Conservation (phyloP, 2,888 invertebrate species). For the Lysandra bellargus region DNA sequence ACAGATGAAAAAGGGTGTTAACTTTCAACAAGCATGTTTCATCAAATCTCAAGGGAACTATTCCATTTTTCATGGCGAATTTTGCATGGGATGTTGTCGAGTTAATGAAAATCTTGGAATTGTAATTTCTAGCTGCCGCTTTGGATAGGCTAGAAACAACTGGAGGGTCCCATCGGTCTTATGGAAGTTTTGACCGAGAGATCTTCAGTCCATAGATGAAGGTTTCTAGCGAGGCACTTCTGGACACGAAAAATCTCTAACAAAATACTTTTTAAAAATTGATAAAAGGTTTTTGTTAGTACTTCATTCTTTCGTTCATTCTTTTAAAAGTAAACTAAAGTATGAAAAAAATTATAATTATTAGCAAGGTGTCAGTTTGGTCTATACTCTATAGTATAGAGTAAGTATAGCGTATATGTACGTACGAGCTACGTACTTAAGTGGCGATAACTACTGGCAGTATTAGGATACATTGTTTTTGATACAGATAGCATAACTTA, state of each 20-base stretch:
- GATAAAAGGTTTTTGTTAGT: background rate
- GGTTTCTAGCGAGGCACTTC: background rate
- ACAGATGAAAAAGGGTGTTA: conserved; percentile 13
- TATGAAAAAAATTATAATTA: too few species aligned
- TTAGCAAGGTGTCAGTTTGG: too few species aligned
- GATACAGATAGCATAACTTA: too few species aligned
- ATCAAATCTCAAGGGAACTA: background rate
- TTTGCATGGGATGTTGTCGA: background rate
- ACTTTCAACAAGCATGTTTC: conserved; percentile 11
- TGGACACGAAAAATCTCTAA: background rate
- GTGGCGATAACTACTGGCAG: too few species aligned
- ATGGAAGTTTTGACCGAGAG: background rate
- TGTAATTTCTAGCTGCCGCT: background rate
- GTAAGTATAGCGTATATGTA: too few species aligned
- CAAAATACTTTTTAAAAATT: background rate
- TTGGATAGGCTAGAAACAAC: background rate
- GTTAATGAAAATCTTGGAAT: background rate
- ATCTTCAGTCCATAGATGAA: background rate
- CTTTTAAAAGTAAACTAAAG: too few species aligned
- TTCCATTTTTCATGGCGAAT: background rate
- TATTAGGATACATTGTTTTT: too few species aligned
- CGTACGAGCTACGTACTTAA: too few species aligned
- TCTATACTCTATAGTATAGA: too few species aligned
- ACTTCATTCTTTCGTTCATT: too few species aligned
- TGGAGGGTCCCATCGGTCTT: background rate